phyloP scores from a whole-genome alignment of 2,888 invertebrate species.

The Cyclophora punctaria region DNA sequence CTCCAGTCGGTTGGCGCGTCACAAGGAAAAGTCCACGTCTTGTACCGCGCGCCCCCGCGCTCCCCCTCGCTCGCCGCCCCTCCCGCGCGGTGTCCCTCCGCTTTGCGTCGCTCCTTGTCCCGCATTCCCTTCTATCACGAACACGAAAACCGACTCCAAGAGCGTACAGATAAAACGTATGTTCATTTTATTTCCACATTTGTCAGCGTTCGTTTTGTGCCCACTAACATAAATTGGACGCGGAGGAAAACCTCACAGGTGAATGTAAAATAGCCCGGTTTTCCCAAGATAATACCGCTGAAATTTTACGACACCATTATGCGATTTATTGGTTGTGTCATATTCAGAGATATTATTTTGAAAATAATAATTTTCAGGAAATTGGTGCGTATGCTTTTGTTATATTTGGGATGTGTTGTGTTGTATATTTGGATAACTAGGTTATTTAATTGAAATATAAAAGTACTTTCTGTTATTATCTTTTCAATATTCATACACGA shows the following conservation, averaged over 20 bases:
- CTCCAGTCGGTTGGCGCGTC: constrained; percentile 20
- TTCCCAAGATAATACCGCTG: constrained; percentile 71
- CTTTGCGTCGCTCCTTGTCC: constrained; percentile 1
- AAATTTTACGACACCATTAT: constrained; percentile 74
- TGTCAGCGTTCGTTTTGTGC: constrained; percentile 75
- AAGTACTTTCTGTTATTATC: too few relatives aligned
- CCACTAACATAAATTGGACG: constrained; percentile 75
- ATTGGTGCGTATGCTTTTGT: too few relatives aligned
- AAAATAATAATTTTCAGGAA: constrained; percentile 36
- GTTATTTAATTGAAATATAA: too few relatives aligned
- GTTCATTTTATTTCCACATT: constrained; percentile 75
- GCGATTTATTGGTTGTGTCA: constrained; percentile 70
- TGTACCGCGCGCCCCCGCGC: constrained; percentile 4
- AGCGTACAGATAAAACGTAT: constrained; percentile 70
- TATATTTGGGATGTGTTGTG: too few relatives aligned
- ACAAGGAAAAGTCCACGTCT: constrained; percentile 29
- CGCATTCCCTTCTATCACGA: constrained; percentile 28
- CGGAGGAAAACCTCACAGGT: constrained; percentile 72
- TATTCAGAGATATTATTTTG: constrained; percentile 51
- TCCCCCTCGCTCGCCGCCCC: constrained; percentile 18
- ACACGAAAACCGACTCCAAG: constrained; percentile 56
- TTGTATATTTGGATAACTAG: too few relatives aligned
- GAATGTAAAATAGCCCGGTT: constrained; percentile 73
- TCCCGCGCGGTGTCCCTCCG: constrained; percentile 18
- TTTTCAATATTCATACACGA: too few relatives aligned